Conservation (phyloP, 2,113 vertebrate genomes). For the Tautogolabrus adspersus region DNA sequence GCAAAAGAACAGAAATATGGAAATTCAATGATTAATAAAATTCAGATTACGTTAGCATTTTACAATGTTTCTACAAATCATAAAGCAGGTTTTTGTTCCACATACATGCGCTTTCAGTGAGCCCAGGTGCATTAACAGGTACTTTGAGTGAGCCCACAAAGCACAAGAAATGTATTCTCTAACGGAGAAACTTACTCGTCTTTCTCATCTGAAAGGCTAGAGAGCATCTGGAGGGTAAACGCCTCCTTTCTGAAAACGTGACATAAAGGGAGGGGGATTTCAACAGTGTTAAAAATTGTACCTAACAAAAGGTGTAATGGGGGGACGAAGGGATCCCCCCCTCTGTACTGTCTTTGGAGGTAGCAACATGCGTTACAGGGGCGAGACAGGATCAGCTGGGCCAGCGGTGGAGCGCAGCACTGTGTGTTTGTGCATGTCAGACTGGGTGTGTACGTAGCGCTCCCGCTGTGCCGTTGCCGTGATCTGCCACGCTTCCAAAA, state of each 20-base stretch:
- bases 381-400: too few species aligned
- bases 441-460: too few species aligned
- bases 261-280: slow-evolving; percentile 76
- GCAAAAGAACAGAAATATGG: too few species aligned
- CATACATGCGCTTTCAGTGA: not conserved
- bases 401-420: too few species aligned
- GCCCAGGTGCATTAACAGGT: slow-evolving; percentile 19
- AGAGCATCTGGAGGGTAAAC: slow-evolving; percentile 86
- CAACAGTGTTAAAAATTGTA: slow-evolving; percentile 65
- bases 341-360: too few species aligned
- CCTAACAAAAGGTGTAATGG: slow-evolving; percentile 33
- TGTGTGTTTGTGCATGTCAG: too few species aligned
- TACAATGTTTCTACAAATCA: not conserved
- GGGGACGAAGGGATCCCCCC: too few species aligned
- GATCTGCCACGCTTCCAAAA: too few species aligned
- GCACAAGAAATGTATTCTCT: slow-evolving; percentile 63
- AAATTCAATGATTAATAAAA: too few species aligned
- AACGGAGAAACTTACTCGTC: slow-evolving; percentile 82
- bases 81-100: slow-evolving; percentile 7
- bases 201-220: slow-evolving; percentile 80
- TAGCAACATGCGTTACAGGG: too few species aligned
- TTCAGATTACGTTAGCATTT: too few species aligned
- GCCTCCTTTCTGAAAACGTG: slow-evolving; percentile 87
- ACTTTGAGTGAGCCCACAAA: slow-evolving; percentile 56
- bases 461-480: too few species aligned